Conservation (phyloP, 2,888 invertebrate genomes). For the Drosophila austrosaltans region DNA sequence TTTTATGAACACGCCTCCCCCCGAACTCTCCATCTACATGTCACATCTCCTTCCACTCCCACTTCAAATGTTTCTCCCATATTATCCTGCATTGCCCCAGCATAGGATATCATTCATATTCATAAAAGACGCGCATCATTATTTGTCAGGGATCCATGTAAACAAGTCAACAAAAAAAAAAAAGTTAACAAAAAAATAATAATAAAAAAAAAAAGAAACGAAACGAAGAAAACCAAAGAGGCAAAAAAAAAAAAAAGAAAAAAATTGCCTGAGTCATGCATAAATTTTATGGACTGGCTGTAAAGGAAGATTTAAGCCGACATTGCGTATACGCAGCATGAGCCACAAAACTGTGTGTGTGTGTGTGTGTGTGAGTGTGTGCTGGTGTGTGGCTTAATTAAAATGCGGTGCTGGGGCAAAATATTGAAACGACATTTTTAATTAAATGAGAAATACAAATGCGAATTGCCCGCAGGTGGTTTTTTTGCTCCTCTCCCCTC, state of each 20-base stretch:
- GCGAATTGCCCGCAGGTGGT: conserved; percentile 38
- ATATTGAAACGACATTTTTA: conserved; percentile 52
- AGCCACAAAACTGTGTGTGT: conserved; percentile 31
- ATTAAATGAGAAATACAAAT: conserved; percentile 53
- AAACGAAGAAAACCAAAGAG: conserved; percentile 22
- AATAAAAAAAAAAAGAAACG: conserved; percentile 25
- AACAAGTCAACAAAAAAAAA: conserved; percentile 59
- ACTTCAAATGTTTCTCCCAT: conserved; percentile 9
- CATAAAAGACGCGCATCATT: conserved; percentile 54
- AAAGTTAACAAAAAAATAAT: conserved; percentile 40
- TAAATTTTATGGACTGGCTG: conserved; percentile 66
- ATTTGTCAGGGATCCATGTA: conserved; percentile 58
- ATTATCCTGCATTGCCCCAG: not conserved
- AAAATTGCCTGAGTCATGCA: conserved; percentile 68
- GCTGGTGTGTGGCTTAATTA: conserved; percentile 63
- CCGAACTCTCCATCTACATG: not conserved
- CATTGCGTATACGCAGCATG: conserved; percentile 52
- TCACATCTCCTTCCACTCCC: not conserved
- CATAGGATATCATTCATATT: conserved; percentile 43
- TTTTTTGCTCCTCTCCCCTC: not conserved
- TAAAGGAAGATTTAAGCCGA: conserved; percentile 14
- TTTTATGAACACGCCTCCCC: conserved; percentile 54
- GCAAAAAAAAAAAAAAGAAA: conserved; percentile 2
- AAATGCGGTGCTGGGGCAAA: conserved; percentile 40
- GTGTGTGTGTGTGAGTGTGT: conserved; percentile 14